Percentiles rank a stretch among this genome's conserved stretches.
These are phyloP conservation scores for Nomada lathburiana DNA, from an alignment of 2,888 invertebrate species.

Conservation along the genomic window DNA sequence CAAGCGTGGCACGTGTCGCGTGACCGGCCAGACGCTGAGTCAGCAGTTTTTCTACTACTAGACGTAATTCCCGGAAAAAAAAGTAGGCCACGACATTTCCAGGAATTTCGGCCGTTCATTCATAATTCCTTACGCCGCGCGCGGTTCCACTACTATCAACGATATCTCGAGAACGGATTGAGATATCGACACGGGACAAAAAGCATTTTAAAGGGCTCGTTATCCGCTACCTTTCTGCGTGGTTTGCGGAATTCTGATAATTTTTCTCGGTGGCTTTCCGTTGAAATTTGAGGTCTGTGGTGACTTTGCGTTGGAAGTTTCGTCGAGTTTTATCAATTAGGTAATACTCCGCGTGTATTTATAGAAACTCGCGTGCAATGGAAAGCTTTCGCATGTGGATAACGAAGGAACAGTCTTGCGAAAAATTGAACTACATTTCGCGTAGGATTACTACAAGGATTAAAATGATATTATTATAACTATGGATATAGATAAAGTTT, in stretches of 20 bases:
- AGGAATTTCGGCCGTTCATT: slow-evolving; percentile 25
- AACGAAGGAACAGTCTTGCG: neutral
- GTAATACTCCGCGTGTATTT: neutral
- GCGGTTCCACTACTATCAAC: neutral
- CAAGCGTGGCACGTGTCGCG: neutral
- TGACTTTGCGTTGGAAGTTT: neutral
- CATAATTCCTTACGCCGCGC: neutral
- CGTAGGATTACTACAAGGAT: no score
- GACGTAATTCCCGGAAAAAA: neutral
- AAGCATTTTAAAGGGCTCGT: neutral
- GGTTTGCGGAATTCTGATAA: neutral
- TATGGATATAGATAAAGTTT: no score
- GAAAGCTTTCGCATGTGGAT: neutral
- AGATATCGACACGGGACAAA: neutral
- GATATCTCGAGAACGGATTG: neutral
- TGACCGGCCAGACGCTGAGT: slow-evolving; percentile 18
- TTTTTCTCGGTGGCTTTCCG: neutral
- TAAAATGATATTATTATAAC: no score
- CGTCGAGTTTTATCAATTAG: neutral
- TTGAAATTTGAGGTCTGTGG: neutral
- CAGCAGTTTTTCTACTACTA: slow-evolving; percentile 11
- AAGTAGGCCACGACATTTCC: slow-evolving; percentile 16
- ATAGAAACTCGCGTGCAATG: neutral
- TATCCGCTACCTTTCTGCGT: no score
- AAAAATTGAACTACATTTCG: neutral